Conservation (phyloP, 1,140 invertebrate genomes). For the Papilio polytes region DNA sequence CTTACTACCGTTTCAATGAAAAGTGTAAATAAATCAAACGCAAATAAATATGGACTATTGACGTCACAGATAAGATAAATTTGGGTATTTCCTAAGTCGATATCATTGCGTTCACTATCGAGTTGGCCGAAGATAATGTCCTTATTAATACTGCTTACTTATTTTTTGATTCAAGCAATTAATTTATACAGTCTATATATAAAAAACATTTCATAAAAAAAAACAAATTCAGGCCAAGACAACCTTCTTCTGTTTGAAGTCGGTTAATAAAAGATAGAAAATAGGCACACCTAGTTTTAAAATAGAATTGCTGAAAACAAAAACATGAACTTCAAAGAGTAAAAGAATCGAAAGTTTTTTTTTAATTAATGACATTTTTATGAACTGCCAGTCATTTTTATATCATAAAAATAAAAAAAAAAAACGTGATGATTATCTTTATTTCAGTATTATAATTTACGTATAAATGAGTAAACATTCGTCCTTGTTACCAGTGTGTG, state of each 20-base stretch:
- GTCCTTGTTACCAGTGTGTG: background rate
- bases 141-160: background rate
- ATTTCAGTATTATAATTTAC: background rate
- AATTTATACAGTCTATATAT: too few relatives aligned
- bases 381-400: background rate
- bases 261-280: too few relatives aligned
- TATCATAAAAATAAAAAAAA: background rate
- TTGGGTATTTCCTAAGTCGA: background rate
- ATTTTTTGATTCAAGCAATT: background rate
- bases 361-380: background rate
- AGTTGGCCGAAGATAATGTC: background rate
- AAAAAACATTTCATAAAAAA: too few relatives aligned
- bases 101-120: background rate
- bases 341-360: too few relatives aligned
- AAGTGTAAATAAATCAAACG: slow-evolving; percentile 2
- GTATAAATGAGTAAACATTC: background rate
- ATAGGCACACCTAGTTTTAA: too few relatives aligned
- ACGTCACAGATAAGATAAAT: background rate
- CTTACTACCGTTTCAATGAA: background rate
- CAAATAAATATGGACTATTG: background rate
- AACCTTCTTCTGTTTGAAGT: too few relatives aligned
- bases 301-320: too few relatives aligned
- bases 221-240: too few relatives aligned
- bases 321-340: too few relatives aligned
- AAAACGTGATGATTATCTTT: background rate